Evolutionary conservation across 2,113 vertebrate genomes (phyloP).

Genomic region (Alectura lathami): DNA sequence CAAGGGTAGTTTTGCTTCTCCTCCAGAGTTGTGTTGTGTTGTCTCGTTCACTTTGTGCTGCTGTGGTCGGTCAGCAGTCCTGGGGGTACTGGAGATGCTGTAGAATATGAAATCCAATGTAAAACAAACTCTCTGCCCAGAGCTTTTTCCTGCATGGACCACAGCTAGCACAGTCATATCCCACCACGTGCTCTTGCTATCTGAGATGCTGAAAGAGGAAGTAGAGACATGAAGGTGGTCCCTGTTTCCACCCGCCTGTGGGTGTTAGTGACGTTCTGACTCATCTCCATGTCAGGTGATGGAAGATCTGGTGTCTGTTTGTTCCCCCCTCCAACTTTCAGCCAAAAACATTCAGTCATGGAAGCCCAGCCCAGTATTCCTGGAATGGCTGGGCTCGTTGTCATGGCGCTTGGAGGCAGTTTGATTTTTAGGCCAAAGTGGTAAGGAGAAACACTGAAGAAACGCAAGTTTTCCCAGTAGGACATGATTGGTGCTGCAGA

Average conservation of each 20-base stretch:
- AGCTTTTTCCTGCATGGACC: fast-evolving
- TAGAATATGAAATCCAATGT: not conserved
- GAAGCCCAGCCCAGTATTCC: not conserved
- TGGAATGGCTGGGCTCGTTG: fast-evolving
- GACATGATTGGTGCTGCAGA: not conserved
- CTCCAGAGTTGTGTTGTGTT: not conserved
- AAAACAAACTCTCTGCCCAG: not conserved
- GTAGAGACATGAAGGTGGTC: not conserved
- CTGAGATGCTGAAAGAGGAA: not conserved
- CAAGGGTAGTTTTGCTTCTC: not conserved
- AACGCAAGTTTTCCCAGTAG: not conserved
- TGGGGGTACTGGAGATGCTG: not conserved
- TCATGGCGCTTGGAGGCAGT: not conserved
- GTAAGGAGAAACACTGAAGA: not conserved
- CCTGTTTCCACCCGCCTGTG: not conserved
- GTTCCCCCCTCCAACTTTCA: not conserved
- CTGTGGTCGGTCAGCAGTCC: not conserved
- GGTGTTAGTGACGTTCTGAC: slow-evolving; percentile 1
- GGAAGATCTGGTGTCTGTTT: not conserved
- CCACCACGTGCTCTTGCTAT: fast-evolving
- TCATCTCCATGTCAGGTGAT: slow-evolving; percentile 32
- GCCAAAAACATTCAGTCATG: not conserved
- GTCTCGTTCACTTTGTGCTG: not conserved
- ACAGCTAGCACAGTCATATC: fast-evolving
- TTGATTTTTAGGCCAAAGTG: not conserved